Conservation (phyloP, 2,888 invertebrate species). For the Hesperia comma region DNA sequence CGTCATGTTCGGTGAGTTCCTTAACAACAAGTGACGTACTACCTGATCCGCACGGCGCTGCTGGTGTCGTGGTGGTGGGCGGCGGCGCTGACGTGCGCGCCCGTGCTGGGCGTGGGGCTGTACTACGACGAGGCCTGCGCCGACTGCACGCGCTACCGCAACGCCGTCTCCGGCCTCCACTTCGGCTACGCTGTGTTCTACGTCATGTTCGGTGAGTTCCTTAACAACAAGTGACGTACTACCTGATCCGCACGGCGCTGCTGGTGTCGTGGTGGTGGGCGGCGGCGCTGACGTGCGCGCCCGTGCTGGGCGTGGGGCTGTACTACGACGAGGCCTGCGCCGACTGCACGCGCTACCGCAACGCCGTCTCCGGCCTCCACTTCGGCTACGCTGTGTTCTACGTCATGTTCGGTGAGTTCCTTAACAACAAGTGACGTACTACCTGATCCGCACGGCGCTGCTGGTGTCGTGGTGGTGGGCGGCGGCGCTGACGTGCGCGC, state of each 20-base stretch:
- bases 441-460: conserved; percentile 88
- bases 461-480: conserved; percentile 88
- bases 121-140: conserved; percentile 84
- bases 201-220: conserved; percentile 90
- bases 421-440: conserved; percentile 93
- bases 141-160: conserved; percentile 88
- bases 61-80: conserved; percentile 88
- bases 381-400: conserved; percentile 90
- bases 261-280: conserved; percentile 88
- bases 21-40: conserved; percentile 93
- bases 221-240: conserved; percentile 93
- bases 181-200: conserved; percentile 90
- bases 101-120: conserved; percentile 89
- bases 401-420: conserved; percentile 90
- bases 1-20: conserved; percentile 90
- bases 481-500: conserved; percentile 88
- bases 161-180: conserved; percentile 86
- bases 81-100: conserved; percentile 88
- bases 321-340: conserved; percentile 84
- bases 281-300: conserved; percentile 88
- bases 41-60: conserved; percentile 88
- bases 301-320: conserved; percentile 89
- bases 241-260: conserved; percentile 88
- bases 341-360: conserved; percentile 88
- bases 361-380: conserved; percentile 86